Evolutionary conservation across 2,113 vertebrate genomes (phyloP).

Genomic region (Cebus imitator): DNA sequence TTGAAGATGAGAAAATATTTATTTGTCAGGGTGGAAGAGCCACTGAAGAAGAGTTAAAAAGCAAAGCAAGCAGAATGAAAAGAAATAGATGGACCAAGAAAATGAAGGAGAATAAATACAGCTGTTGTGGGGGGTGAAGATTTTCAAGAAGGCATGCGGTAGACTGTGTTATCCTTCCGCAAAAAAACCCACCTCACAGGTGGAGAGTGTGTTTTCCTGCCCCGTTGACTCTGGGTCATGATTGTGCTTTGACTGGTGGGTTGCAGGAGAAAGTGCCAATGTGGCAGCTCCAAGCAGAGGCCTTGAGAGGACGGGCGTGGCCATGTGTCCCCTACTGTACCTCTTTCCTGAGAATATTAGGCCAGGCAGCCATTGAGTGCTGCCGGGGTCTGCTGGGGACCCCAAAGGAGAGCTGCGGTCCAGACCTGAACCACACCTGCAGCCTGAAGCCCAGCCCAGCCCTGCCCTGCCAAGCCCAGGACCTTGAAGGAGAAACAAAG

Average conservation of each 20-base stretch:
- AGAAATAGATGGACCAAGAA: background rate
- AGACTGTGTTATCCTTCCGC: too few species aligned
- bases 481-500: background rate
- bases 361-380: background rate
- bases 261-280: background rate
- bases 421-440: background rate
- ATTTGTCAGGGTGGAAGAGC: background rate
- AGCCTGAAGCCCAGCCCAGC: background rate
- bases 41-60: background rate
- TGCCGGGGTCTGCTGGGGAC: rapidly evolving
- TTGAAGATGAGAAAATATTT: background rate
- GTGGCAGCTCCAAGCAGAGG: background rate
- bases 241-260: background rate
- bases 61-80: background rate
- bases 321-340: background rate
- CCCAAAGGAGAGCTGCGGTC: background rate
- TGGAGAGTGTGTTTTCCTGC: background rate
- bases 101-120: background rate
- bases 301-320: background rate
- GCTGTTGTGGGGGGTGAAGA: background rate
- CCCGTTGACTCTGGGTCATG: background rate
- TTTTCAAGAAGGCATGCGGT: background rate
- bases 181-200: background rate
- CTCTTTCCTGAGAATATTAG: background rate
- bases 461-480: background rate